Conservation (phyloP, 2,797 vertebrate species). For the Pseudocheirus occidentalis region DNA sequence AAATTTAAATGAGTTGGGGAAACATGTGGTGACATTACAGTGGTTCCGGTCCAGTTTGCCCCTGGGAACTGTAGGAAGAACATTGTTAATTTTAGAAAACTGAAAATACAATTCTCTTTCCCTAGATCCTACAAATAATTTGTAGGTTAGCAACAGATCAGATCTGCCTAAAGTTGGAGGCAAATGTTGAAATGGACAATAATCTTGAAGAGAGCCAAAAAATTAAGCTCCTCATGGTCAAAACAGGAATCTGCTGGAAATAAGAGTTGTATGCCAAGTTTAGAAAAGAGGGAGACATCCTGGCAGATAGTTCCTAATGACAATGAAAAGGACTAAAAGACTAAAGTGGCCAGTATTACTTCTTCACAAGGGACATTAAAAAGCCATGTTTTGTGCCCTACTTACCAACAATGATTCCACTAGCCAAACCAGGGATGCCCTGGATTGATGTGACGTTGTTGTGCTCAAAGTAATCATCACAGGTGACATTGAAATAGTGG, state of each 20-base stretch:
- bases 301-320: background rate
- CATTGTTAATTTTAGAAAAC: conserved; percentile 33
- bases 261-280: background rate
- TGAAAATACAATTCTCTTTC: conserved; percentile 28
- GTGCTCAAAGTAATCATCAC: conserved; percentile 89
- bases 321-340: background rate
- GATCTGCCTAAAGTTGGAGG: conserved; percentile 14
- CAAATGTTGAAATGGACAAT: conserved; percentile 27
- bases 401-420: conserved; percentile 89
- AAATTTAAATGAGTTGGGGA: conserved; percentile 49
- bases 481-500: conserved; percentile 84
- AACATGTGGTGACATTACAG: conserved; percentile 42
- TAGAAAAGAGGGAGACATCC: background rate
- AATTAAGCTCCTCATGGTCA: conserved; percentile 34
- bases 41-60: conserved; percentile 24
- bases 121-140: conserved; percentile 39
- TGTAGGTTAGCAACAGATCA: background rate
- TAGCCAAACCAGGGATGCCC: conserved; percentile 91
- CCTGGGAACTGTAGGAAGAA: conserved; percentile 21
- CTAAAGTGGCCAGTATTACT: conserved; percentile 19
- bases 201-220: conserved; percentile 11
- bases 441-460: conserved; percentile 87
- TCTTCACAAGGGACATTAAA: background rate
- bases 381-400: background rate
- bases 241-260: conserved; percentile 27